A percentile compares a stretch with the other conserved stretches of the same genome.
These are phyloP conservation scores for Eulemur rubriventer DNA, from an alignment of 2,797 vertebrate genomes.

Conservation along the genomic window DNA sequence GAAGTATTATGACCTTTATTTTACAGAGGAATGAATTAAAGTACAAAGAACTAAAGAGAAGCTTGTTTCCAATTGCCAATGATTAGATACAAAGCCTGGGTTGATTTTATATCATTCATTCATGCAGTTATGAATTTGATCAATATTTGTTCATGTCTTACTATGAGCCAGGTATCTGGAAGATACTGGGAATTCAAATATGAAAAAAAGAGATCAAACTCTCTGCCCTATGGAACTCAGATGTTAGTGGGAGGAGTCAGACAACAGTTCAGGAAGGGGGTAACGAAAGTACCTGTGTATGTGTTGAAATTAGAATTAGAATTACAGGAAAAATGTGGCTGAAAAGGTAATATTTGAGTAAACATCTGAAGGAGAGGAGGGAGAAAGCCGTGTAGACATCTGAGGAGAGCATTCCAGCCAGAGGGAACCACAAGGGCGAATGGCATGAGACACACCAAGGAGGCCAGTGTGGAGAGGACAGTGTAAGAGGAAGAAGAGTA, in stretches of 20 bases:
- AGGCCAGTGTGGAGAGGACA: background rate
- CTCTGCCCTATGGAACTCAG: background rate
- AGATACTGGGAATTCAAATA: background rate
- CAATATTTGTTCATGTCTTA: background rate
- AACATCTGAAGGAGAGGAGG: background rate
- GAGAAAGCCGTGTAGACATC: background rate
- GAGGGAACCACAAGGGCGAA: background rate
- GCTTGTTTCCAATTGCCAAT: background rate
- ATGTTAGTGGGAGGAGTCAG: background rate
- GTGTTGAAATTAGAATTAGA: slow-evolving; percentile 1
- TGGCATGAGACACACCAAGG: background rate
- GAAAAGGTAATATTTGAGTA: background rate
- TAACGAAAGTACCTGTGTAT: background rate
- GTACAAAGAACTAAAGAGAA: background rate
- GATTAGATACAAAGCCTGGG: background rate
- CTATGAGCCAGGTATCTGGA: background rate
- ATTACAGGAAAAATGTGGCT: background rate
- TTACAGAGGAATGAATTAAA: background rate
- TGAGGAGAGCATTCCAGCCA: background rate
- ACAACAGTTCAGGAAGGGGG: background rate
- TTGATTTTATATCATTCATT: background rate
- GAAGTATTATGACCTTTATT: background rate
- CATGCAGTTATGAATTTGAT: background rate
- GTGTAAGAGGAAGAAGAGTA: background rate
- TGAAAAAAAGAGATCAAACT: background rate